Evolutionary conservation across 2,888 invertebrate species (phyloP).

Genomic region (Limnephilus rhombicus): DNA sequence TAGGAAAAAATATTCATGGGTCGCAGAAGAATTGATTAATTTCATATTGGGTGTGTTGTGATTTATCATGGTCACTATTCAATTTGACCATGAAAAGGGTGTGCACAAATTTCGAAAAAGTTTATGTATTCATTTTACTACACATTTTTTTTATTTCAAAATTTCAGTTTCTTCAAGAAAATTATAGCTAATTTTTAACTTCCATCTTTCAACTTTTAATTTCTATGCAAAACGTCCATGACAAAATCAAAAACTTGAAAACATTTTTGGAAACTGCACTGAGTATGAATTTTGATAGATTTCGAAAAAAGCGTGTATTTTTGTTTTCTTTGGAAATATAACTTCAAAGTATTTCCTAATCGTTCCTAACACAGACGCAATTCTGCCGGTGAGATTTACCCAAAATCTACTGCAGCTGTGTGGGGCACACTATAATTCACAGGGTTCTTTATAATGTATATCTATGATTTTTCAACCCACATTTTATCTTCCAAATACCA

Average conservation of each 20-base stretch:
- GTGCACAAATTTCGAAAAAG: background rate
- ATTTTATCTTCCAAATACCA: background rate
- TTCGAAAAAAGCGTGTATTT: background rate
- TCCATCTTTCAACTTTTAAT: background rate
- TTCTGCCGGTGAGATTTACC: background rate
- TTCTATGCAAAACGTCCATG: background rate
- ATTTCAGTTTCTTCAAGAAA: background rate
- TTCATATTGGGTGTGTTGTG: background rate
- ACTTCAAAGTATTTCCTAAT: slow-evolving; percentile 3
- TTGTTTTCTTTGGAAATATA: slow-evolving; percentile 1
- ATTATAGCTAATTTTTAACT: background rate
- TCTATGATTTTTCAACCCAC: background rate
- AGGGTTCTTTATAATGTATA: background rate
- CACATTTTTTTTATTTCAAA: background rate
- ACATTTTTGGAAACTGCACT: background rate
- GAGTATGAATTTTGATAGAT: background rate
- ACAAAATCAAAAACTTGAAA: background rate
- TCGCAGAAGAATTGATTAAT: background rate
- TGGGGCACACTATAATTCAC: background rate
- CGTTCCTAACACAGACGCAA: no score
- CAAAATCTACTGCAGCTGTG: background rate
- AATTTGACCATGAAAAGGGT: background rate
- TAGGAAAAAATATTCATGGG: slow-evolving; percentile 28
- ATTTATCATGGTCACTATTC: slow-evolving; percentile 9
- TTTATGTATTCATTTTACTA: background rate